Base-by-base conservation (phyloP, 2,113 vertebrate genomes). In the Vidua chalybeata region DNA sequence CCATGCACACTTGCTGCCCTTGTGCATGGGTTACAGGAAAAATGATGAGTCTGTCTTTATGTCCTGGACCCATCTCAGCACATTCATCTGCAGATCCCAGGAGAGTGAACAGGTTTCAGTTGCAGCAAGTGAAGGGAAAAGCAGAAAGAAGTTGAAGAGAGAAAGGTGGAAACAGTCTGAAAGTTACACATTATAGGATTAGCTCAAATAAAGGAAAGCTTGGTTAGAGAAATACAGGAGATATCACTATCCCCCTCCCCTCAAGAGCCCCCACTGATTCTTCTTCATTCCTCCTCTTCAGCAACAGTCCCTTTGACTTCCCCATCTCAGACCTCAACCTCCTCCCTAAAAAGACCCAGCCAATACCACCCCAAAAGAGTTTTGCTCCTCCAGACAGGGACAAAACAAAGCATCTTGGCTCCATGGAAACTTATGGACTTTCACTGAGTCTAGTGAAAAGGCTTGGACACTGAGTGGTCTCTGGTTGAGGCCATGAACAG, bases 231-330 rank as follows among this genome's bases (percentile, higher is more conserved):
- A 43, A 76, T 33, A 73, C 13, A 24, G 35, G 27, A 51, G 9
- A 30, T 15, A n/a, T 5, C 19, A 83, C 30, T 0, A 1, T 48
- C 3, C 8, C 17, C 2, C 8, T 63, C 33, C 7, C 10, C 24
- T n/a, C 11, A 26, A 39, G 39, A 39, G 2, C 5, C 6, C 27
- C 5, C 27, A 18, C 7, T 35, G 35, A 80, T 48, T 68, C 20
- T 52, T 90, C 58, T 31, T 64, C 27, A 54, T 52, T 90, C 24
- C 11, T 82, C 4, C 12, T 79, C 62, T 72, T 82, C 43, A 82
- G 30, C 19, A 23, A 8, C 13, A 78, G 18, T 23, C 27, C 24
- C 35, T 68, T 64, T 1, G 2, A 39, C 31, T 64, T 54, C 4
- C 30, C 35, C 3, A 3, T 15, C 52, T 87, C 69, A 72, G 28